Evolutionary conservation across 2,888 invertebrate genomes (phyloP).

Genomic region (Ormia ochracea): DNA sequence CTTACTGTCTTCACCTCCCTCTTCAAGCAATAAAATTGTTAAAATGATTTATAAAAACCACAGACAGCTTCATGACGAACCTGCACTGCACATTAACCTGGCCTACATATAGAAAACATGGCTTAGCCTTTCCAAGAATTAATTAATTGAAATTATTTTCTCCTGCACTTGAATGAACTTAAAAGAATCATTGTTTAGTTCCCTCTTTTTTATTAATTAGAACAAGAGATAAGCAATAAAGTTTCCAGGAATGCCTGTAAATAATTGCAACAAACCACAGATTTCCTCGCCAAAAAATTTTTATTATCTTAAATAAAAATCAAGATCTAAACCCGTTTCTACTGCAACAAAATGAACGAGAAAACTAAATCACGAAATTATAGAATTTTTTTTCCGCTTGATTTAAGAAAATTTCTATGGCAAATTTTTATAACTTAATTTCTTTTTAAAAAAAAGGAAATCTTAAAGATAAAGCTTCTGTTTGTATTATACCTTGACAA

Average conservation of each 20-base stretch:
- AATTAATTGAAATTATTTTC: too few relatives aligned
- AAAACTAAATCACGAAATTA: slow-evolving; percentile 56
- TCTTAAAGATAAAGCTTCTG: slow-evolving; percentile 30
- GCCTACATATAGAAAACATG: too few relatives aligned
- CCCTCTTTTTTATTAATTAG: background rate
- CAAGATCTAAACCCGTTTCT: background rate
- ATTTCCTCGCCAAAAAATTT: background rate
- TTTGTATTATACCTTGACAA: slow-evolving; percentile 12
- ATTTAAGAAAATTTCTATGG: slow-evolving; percentile 1
- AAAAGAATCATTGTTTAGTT: background rate
- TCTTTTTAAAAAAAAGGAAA: slow-evolving; percentile 19
- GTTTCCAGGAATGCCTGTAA: background rate
- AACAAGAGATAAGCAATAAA: background rate
- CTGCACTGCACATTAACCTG: too few relatives aligned
- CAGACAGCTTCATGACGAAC: too few relatives aligned
- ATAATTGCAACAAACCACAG: background rate
- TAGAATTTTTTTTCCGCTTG: slow-evolving; percentile 30
- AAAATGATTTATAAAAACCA: too few relatives aligned
- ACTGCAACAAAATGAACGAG: background rate
- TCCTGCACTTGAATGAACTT: too few relatives aligned
- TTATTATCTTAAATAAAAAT: slow-evolving; percentile 9
- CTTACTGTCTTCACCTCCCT: too few relatives aligned
- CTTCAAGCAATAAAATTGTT: too few relatives aligned
- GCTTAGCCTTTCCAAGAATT: too few relatives aligned
- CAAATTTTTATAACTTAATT: slow-evolving; percentile 61